A percentile compares a stretch with the other conserved stretches of the same genome.
These are phyloP conservation scores for Acleris literana DNA, from an alignment of 2,888 invertebrate species.

Conservation along the genomic window DNA sequence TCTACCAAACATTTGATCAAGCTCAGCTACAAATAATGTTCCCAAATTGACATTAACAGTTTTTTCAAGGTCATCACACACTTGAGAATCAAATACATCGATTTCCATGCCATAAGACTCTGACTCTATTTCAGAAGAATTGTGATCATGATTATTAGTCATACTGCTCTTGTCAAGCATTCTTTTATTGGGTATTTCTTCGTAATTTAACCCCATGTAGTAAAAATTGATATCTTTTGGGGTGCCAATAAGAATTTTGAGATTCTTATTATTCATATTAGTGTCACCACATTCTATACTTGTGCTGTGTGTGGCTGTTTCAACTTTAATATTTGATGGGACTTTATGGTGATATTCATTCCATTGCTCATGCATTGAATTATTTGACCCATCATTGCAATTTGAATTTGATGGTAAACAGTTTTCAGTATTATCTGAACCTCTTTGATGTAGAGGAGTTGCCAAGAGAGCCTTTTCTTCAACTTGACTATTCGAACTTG, in stretches of 20 bases:
- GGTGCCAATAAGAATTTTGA: constrained; percentile 55
- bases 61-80: constrained; percentile 49
- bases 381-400: constrained; percentile 64
- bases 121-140: constrained; percentile 40
- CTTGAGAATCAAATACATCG: constrained; percentile 52
- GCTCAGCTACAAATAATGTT: constrained; percentile 82
- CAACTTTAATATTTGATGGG: constrained; percentile 40
- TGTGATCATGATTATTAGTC: constrained; percentile 55
- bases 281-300: constrained; percentile 61
- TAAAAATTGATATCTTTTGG: constrained; percentile 65
- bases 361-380: constrained; percentile 61
- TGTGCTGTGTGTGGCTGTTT: constrained; percentile 55
- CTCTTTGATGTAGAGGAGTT: constrained; percentile 58
- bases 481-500: constrained; percentile 31
- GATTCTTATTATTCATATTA: constrained; percentile 46
- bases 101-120: constrained; percentile 34
- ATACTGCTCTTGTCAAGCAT: constrained; percentile 71
- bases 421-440: constrained; percentile 38
- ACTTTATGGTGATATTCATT: constrained; percentile 38
- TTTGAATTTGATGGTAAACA: constrained; percentile 46
- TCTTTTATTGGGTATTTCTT: constrained; percentile 62
- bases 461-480: constrained; percentile 27
- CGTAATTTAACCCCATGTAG: constrained; percentile 46
- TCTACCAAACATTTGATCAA: constrained; percentile 86
- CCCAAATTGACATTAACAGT: constrained; percentile 83